A percentile compares a stretch with the other conserved stretches of the same genome.
Evolutionary conservation across 2,888 invertebrate genomes (phyloP).

Genomic region (Sacculina carcini): DNA sequence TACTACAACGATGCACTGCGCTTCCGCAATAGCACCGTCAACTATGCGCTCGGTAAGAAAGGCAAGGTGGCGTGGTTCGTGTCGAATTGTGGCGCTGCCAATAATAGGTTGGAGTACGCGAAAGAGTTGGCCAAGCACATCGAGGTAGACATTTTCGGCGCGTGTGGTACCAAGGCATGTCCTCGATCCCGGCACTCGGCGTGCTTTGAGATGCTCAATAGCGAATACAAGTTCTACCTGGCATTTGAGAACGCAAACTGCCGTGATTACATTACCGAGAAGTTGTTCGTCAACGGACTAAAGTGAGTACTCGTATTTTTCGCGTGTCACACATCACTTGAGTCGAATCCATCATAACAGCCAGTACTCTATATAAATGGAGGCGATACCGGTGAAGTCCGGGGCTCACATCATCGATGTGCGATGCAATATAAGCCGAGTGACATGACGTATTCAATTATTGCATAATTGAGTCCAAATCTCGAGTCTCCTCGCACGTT

Average conservation of each 20-base stretch:
- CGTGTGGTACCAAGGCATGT: slow-evolving; percentile 60
- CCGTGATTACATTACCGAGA: slow-evolving; percentile 82
- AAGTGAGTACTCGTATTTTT: slow-evolving; percentile 46
- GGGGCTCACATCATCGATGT: no score
- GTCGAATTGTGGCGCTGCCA: slow-evolving; percentile 81
- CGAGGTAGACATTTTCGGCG: slow-evolving; percentile 68
- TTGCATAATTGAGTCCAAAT: no score
- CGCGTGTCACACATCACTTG: no score
- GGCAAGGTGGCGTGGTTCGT: slow-evolving; percentile 94
- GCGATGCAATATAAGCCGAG: no score
- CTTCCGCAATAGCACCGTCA: slow-evolving; percentile 31
- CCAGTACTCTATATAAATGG: no score
- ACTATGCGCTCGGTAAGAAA: slow-evolving; percentile 72
- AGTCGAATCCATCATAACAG: no score
- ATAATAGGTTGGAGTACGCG: slow-evolving; percentile 64
- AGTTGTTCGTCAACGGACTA: slow-evolving; percentile 82
- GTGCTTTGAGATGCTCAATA: slow-evolving; percentile 69
- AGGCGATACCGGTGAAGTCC: no score
- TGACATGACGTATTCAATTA: no score
- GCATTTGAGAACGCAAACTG: slow-evolving; percentile 95
- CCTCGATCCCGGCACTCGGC: slow-evolving; percentile 44
- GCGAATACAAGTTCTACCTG: slow-evolving; percentile 84
- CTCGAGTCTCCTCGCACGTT: no score
- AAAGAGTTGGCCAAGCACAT: slow-evolving; percentile 60
- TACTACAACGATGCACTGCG: slow-evolving; percentile 47